Evolutionary conservation across 2,113 vertebrate genomes (phyloP), one percentile per base, ranked within the genome.

Genomic region (Prionailurus bengalensis): DNA sequence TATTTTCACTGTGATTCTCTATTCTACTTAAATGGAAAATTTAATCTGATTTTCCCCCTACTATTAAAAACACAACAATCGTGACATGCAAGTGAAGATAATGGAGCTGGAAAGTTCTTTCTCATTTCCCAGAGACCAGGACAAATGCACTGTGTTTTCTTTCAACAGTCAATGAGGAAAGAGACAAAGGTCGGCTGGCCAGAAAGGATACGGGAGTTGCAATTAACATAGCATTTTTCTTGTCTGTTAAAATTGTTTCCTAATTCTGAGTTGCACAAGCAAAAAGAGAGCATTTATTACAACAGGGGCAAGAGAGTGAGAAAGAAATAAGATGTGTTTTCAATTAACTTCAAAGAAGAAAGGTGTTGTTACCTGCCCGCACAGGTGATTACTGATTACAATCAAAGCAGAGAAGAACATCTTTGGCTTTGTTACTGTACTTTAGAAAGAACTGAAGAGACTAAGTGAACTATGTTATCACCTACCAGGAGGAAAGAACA

Each of bases 11-110:
- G 23, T 84, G 90, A 92, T 71, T 79, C 89, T 93, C n/a, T 90
- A 83, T 23, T 10, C 0, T 63, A 16, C 0, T 81, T 74, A 71
- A 27, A 86, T 29, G 9, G 45, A 84, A 73, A 97, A 76, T 39
- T 96, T 68, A 42, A 86, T 53, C 81, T 78, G 19, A 86, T 53
- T 92, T 48, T 94, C 42, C 65, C 58, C 36, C 51, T 81, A 80
- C 68, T 74, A 94, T 33, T 84, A 83, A 94, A 89, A 97, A 94
- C 92, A 93, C 91, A 73, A 89, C 48, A 95, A 79, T 16, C 39
- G 63, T 74, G 82, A 84, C 45, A 94, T 29, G 31, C 31, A 96
- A 89, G 73, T 71, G n/a, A 58, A 96, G 63, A 95, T 58, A 95
- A 53, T n/a, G 58, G n/a, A 86, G 12, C 66, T 94, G 84, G 31